These are phyloP conservation scores for Eutolmus rufibarbis DNA, from an alignment of 2,888 invertebrate species.

Conservation along the genomic window DNA sequence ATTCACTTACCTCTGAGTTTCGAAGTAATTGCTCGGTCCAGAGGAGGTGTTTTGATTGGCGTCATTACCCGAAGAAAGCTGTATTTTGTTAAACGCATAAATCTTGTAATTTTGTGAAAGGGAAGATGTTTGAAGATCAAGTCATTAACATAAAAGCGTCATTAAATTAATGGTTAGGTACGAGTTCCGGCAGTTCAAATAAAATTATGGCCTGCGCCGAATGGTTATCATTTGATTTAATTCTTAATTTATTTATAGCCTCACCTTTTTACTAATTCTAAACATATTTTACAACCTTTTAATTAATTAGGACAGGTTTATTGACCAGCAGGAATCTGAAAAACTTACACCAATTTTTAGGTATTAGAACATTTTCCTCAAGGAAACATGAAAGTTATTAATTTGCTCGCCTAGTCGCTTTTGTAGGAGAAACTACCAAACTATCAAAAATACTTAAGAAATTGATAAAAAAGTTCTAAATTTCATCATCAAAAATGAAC, in stretches of 20 bases:
- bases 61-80: neutral
- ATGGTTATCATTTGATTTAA: neutral
- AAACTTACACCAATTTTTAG: no score
- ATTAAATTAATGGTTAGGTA: neutral
- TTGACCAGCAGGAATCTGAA: no score
- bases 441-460: no score
- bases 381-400: no score
- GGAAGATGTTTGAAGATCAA: neutral
- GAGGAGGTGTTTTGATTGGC: neutral
- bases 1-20: neutral
- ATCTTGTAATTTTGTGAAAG: neutral
- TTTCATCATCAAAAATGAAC: no score
- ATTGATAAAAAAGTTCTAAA: no score
- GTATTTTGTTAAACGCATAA: neutral
- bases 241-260: neutral
- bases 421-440: no score
- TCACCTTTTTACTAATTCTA: neutral
- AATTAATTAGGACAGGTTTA: no score
- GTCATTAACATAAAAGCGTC: conserved; percentile 6
- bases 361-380: no score
- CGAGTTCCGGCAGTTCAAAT: neutral
- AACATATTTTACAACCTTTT: no score
- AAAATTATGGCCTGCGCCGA: neutral
- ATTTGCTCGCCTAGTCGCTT: no score
- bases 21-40: neutral